Evolutionary conservation across 2,113 vertebrate species (phyloP), one percentile per base, ranked within the genome.

Genomic region (Rhegmatorhina hoffmannsi): DNA sequence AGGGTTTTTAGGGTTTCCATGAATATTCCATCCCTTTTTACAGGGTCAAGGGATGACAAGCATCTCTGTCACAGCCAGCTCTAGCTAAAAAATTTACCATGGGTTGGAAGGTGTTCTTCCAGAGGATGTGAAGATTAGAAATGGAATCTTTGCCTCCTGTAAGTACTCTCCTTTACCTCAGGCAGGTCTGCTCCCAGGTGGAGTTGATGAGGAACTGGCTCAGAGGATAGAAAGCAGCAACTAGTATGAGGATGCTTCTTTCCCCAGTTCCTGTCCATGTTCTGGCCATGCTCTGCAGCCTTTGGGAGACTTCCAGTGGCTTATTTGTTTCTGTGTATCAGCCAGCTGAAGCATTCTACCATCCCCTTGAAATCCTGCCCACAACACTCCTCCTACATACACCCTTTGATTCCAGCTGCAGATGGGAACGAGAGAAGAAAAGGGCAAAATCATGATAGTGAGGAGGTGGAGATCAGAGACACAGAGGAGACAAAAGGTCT

Each of bases 391-490:
- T 95, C 92, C 96, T 31, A 95, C 78, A 1, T 58, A 24, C 5
- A 1, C 62, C 21, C 60, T 94, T 95, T 96, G 91, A 77, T 92
- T 96, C 84, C 85, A 88, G 82, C 43, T 94, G 75, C 82, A 91
- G 90, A 90, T 68, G 90, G 87, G 87, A 90, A 79, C 11, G 10
- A 18, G 70, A 77, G 67, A 78, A 74, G 63, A 86, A 88, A 92
- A 91, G 78, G 74, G 56, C 59, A 91, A 74, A 91, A 74, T 74
- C 50, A 75, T 59, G 75, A 87, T 40, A 21, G 52, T 28, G 94
- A 95, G 87, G 85, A 94, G 87, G 84, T 88, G 87, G 92, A 90
- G 91, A 91, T 95, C 92, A 90, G 90, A 93, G 67, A 8, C 38
- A 47, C 6, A 34, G 82, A 85, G 90, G 46, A 93, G 92, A 90